Percentiles rank a stretch among this genome's conserved stretches.
These are phyloP conservation scores for Lepetodrilus schrolli DNA, from an alignment of 2,888 invertebrate genomes.

Conservation along the genomic window DNA sequence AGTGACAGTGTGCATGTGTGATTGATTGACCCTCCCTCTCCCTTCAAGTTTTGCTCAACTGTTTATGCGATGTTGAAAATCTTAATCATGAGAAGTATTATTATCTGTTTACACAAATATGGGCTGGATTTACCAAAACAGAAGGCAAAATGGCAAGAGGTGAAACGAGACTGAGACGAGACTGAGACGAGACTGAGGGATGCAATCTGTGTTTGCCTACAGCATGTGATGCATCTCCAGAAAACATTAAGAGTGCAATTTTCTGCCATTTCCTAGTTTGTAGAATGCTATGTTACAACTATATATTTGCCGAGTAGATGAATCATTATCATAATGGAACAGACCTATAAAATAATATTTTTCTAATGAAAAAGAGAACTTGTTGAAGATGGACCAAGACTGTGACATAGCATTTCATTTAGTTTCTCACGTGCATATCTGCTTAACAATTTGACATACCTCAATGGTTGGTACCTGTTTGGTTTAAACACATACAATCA, in stretches of 20 bases:
- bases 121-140: conserved; percentile 1
- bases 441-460: conserved; percentile 1
- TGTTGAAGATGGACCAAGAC: not conserved
- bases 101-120: not conserved
- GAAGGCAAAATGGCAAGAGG: no score
- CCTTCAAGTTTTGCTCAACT: conserved; percentile 24
- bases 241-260: conserved; percentile 13
- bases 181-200: no score
- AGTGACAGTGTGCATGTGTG: not conserved
- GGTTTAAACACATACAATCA: no score
- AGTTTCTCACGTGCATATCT: conserved; percentile 1
- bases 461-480: no score
- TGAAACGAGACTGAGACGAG: no score
- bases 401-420: not conserved
- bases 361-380: not conserved
- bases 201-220: no score
- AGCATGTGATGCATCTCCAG: conserved; percentile 3
- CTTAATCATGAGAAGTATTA: not conserved
- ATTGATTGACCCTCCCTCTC: no score
- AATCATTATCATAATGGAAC: conserved; percentile 19
- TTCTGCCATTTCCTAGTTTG: not conserved
- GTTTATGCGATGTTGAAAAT: conserved; percentile 5
- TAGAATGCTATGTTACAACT: not conserved
- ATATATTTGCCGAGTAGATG: conserved; percentile 7
- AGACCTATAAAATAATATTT: conserved; percentile 11